phyloP scores from a whole-genome alignment of 2,888 invertebrate genomes.

The Petrolisthes cinctipes region DNA sequence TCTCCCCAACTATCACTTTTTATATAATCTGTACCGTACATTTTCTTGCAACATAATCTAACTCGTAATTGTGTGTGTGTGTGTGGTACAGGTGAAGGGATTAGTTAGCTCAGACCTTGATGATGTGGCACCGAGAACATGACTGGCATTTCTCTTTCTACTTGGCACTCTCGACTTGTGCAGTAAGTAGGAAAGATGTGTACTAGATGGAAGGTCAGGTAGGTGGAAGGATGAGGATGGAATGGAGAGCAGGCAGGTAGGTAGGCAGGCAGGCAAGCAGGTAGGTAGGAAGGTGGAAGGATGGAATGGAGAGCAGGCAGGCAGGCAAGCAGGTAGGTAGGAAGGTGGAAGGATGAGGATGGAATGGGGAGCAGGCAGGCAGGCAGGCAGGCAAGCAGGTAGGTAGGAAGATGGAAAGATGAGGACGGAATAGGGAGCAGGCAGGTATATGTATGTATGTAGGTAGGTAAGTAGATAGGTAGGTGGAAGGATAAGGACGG shows the following conservation, averaged over 20 bases:
- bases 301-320: neutral
- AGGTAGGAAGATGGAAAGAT: neutral
- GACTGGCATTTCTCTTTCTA: neutral
- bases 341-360: neutral
- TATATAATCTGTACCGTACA: no score
- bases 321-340: neutral
- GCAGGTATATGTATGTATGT: neutral
- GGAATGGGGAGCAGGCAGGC: neutral
- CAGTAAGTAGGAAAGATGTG: neutral
- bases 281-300: neutral
- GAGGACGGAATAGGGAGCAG: neutral
- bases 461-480: neutral
- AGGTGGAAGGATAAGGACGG: neutral
- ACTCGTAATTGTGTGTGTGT: no score
- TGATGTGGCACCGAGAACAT: no score
- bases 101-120: no score
- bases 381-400: neutral
- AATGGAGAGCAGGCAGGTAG: neutral
- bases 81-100: no score
- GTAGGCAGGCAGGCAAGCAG: neutral
- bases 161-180: neutral
- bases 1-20: no score
- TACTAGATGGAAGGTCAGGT: neutral
- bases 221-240: neutral
- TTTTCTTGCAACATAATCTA: no score